Conservation (phyloP, 2,113 vertebrate species). For the Ophthalmolycus amberensis region DNA sequence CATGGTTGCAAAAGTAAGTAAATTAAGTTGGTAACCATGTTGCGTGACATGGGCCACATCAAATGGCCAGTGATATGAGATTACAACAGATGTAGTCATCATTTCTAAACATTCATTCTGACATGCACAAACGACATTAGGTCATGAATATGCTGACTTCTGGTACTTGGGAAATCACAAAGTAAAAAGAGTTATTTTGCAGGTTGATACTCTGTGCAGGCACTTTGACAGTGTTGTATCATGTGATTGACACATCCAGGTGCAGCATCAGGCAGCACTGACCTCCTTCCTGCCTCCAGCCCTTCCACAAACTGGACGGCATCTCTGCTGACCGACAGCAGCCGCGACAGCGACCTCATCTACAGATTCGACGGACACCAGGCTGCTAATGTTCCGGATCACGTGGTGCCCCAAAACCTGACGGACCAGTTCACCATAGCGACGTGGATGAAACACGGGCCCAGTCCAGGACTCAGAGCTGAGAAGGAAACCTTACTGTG, state of each 20-base stretch:
- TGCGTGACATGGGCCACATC: background rate
- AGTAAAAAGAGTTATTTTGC: background rate
- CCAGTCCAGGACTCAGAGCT: conserved; percentile 91
- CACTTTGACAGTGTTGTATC: conserved; percentile 11
- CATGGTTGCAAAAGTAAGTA: background rate
- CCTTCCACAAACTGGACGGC: conserved; percentile 92
- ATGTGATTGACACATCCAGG: conserved; percentile 80
- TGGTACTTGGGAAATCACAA: background rate
- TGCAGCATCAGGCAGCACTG: conserved; percentile 94
- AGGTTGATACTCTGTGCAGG: background rate
- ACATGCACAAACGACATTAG: background rate
- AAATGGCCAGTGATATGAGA: background rate
- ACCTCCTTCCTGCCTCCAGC: conserved; percentile 92
- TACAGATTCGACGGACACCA: conserved; percentile 95
- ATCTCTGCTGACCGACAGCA: conserved; percentile 91
- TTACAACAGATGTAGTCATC: background rate
- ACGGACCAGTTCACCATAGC: conserved; percentile 97
- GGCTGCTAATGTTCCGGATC: conserved; percentile 93
- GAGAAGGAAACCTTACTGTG: conserved; percentile 98
- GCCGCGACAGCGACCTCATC: conserved; percentile 89
- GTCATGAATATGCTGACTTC: background rate
- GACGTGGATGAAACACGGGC: conserved; percentile 98
- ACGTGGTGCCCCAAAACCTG: conserved; percentile 95
- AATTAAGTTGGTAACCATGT: background rate
- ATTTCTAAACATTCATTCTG: background rate